Evolutionary conservation across 2,888 invertebrate genomes (phyloP).

Genomic region (Deilephila porcellus): DNA sequence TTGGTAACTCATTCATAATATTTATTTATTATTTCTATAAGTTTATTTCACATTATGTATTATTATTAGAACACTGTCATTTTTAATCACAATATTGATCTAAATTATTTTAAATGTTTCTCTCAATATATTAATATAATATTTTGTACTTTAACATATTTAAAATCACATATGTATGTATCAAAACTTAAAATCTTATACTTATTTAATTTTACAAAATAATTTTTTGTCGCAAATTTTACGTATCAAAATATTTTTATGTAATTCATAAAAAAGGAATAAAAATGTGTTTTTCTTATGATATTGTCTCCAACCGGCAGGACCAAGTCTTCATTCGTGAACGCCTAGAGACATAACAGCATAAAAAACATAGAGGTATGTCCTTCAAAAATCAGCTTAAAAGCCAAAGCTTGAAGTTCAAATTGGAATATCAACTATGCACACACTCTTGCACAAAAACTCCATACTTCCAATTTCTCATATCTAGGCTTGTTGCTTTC

Average conservation of each 20-base stretch:
- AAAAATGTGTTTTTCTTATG: conserved; percentile 14
- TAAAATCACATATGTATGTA: too few relatives aligned
- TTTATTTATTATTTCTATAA: neutral
- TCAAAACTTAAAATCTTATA: too few relatives aligned
- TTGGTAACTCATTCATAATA: neutral
- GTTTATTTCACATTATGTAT: neutral
- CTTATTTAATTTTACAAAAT: too few relatives aligned
- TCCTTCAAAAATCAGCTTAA: conserved; percentile 58
- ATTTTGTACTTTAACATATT: too few relatives aligned
- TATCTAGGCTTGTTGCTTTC: neutral
- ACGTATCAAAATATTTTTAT: neutral
- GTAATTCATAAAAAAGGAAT: neutral
- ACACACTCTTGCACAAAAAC: conserved; percentile 41
- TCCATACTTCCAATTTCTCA: conserved; percentile 5
- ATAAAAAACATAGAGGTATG: conserved; percentile 71
- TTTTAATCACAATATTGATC: neutral
- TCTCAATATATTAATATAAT: too few relatives aligned
- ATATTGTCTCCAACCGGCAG: conserved; percentile 67
- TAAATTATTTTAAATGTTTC: too few relatives aligned
- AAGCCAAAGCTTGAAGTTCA: conserved; percentile 48
- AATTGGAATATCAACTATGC: conserved; percentile 33
- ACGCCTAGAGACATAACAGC: conserved; percentile 76
- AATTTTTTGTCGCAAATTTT: too few relatives aligned
- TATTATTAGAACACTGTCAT: neutral
- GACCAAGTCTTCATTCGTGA: conserved; percentile 84